Conservation (phyloP, 1,140 invertebrate genomes). For the Heliconius congener region DNA sequence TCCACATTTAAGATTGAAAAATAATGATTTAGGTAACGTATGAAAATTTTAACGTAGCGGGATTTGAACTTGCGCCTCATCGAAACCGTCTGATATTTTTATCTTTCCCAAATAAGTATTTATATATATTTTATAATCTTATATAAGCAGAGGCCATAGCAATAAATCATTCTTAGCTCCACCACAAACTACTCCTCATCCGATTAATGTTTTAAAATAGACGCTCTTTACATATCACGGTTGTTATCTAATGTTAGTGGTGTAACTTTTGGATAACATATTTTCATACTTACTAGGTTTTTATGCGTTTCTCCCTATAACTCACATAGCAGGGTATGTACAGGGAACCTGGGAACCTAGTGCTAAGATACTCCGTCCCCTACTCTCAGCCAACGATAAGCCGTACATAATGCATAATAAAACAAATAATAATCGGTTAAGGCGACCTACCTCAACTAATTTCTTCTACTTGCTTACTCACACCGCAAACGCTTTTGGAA, state of each 20-base stretch:
- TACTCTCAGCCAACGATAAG: too few species aligned
- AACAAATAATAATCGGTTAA: background rate
- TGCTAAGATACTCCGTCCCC: too few species aligned
- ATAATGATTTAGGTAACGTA: too few species aligned
- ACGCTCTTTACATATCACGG: background rate
- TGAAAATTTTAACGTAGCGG: too few species aligned
- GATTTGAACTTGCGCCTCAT: too few species aligned
- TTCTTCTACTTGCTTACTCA: conserved; percentile 14
- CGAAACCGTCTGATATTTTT: too few species aligned
- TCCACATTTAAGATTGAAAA: too few species aligned
- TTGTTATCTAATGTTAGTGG: background rate
- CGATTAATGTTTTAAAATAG: conserved; percentile 7
- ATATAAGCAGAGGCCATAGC: background rate
- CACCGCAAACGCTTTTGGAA: conserved; percentile 22
- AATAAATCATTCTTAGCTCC: background rate
- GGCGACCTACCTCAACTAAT: conserved; percentile 17
- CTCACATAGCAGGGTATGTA: too few species aligned
- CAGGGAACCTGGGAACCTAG: too few species aligned
- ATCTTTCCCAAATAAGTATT: too few species aligned
- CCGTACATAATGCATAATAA: background rate
- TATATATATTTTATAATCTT: background rate
- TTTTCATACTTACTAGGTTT: background rate
- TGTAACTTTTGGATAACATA: background rate
- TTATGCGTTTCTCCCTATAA: too few species aligned
- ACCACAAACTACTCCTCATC: background rate